Conservation (phyloP, 2,888 invertebrate genomes). For the Drosophila borealis region DNA sequence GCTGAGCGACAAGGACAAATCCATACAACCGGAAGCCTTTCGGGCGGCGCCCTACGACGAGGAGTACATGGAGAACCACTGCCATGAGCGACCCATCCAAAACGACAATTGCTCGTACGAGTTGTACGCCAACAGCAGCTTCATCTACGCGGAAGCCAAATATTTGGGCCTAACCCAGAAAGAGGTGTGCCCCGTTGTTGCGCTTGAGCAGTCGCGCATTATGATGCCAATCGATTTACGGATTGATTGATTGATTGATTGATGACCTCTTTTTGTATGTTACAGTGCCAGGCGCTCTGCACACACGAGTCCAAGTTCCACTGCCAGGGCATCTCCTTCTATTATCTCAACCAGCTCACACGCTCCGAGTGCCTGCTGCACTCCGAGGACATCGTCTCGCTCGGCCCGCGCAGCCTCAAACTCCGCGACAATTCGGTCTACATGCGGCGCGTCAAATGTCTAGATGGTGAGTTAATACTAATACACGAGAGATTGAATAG, state of each 20-base stretch:
- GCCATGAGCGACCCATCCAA: slow-evolving; percentile 87
- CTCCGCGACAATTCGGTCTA: slow-evolving; percentile 88
- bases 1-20: slow-evolving; percentile 90
- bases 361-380: slow-evolving; percentile 89
- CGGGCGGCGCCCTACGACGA: slow-evolving; percentile 90
- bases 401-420: slow-evolving; percentile 90
- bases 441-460: slow-evolving; percentile 92
- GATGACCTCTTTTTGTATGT: slow-evolving; percentile 54
- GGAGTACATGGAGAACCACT: slow-evolving; percentile 94
- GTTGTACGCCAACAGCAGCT: slow-evolving; percentile 89
- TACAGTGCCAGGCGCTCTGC: slow-evolving; percentile 88
- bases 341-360: slow-evolving; percentile 72
- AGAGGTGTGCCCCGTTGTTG: slow-evolving; percentile 77
- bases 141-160: slow-evolving; percentile 87
- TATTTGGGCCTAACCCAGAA: slow-evolving; percentile 83
- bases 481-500: too few relatives aligned
- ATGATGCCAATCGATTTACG: slow-evolving; percentile 65
- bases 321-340: slow-evolving; percentile 89
- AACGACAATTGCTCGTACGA: slow-evolving; percentile 90
- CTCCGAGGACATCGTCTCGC: slow-evolving; percentile 92
- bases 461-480: slow-evolving; percentile 89
- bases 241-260: slow-evolving; percentile 65
- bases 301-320: slow-evolving; percentile 88
- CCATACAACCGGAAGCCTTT: slow-evolving; percentile 91
- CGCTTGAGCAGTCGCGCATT: slow-evolving; percentile 56